Evolutionary conservation across 2,113 vertebrate genomes (phyloP).

Genomic region (Vulpes vulpes): DNA sequence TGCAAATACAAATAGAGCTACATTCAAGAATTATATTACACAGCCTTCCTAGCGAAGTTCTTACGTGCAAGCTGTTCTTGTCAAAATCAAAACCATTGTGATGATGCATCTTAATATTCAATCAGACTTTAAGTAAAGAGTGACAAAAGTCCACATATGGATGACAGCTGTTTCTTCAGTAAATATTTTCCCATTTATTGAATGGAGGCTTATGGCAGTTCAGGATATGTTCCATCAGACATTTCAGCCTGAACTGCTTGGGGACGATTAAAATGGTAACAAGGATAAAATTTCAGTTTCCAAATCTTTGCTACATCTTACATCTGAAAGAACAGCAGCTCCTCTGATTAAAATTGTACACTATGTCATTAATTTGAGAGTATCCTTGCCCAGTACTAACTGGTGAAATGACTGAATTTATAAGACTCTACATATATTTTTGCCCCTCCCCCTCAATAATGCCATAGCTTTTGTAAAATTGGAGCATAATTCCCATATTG

Average conservation of each 20-base stretch:
- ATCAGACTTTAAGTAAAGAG: constrained; percentile 90
- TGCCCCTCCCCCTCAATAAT: background rate
- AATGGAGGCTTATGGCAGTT: constrained; percentile 86
- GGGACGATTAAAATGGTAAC: constrained; percentile 57
- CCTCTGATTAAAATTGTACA: background rate
- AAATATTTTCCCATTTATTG: constrained; percentile 90
- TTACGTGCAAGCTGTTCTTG: constrained; percentile 90
- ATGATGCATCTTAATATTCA: constrained; percentile 90
- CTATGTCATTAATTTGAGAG: background rate
- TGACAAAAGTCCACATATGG: constrained; percentile 93
- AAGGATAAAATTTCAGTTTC: constrained; percentile 56
- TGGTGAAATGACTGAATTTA: background rate
- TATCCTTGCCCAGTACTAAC: background rate
- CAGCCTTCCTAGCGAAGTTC: constrained; percentile 85
- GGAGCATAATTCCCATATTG: background rate
- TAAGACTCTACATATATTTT: background rate
- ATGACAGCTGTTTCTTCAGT: constrained; percentile 90
- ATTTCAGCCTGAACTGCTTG: constrained; percentile 76
- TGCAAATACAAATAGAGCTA: constrained; percentile 85
- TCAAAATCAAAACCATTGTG: constrained; percentile 88
- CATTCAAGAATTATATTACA: constrained; percentile 84
- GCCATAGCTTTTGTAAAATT: background rate
- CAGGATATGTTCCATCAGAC: constrained; percentile 81
- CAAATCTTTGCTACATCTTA: constrained; percentile 60
- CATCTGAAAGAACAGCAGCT: constrained; percentile 52